Conservation (phyloP, 1,140 invertebrate genomes). For the Plectrocnemia conspersa region DNA sequence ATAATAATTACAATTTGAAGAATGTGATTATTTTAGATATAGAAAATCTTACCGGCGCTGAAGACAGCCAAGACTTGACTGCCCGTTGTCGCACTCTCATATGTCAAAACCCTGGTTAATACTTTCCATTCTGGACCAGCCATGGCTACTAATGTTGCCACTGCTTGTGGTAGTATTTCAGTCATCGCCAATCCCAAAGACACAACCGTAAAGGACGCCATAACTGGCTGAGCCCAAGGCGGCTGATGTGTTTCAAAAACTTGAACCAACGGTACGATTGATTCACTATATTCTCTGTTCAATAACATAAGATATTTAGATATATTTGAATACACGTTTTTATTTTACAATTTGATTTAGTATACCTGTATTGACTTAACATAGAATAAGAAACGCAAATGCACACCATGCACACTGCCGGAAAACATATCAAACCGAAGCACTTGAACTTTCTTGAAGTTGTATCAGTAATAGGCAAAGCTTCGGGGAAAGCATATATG, state of each 20-base stretch:
- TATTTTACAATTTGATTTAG: slow-evolving; percentile 6
- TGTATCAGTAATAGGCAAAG: slow-evolving; percentile 33
- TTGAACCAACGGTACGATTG: slow-evolving; percentile 57
- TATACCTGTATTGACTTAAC: slow-evolving; percentile 44
- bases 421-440: slow-evolving; percentile 37
- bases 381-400: slow-evolving; percentile 41
- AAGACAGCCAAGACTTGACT: slow-evolving; percentile 64
- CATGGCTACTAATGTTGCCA: slow-evolving; percentile 54
- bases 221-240: slow-evolving; percentile 56
- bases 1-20: slow-evolving; percentile 2
- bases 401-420: slow-evolving; percentile 39
- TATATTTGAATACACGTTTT: neutral
- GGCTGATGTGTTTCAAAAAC: slow-evolving; percentile 58
- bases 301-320: neutral
- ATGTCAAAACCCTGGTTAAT: slow-evolving; percentile 58
- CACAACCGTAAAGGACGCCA: slow-evolving; percentile 57
- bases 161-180: slow-evolving; percentile 58
- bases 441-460: slow-evolving; percentile 33
- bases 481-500: slow-evolving; percentile 40
- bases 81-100: slow-evolving; percentile 59
- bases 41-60: slow-evolving; percentile 50
- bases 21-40: neutral
- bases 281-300: slow-evolving; percentile 39
- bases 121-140: slow-evolving; percentile 62
- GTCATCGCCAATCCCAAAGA: slow-evolving; percentile 57